Conservation (phyloP, 2,113 vertebrate genomes). For the Ia io region DNA sequence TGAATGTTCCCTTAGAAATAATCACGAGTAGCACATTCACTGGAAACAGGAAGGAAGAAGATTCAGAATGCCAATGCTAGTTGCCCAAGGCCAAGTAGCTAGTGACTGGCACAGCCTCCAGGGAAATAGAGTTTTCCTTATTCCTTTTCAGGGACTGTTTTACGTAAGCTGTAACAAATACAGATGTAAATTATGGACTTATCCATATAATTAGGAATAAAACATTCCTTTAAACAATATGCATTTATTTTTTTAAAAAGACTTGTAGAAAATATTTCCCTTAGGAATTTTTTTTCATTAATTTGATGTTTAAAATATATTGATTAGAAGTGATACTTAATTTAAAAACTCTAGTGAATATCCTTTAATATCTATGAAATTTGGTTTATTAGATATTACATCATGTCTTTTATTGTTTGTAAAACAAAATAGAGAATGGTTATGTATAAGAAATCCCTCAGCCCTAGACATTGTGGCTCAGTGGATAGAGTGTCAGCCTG, state of each 20-base stretch:
- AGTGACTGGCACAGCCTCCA: background rate
- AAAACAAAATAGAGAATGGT: background rate
- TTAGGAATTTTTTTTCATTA: background rate
- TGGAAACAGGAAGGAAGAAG: background rate
- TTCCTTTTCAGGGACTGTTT: background rate
- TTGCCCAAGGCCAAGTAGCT: background rate
- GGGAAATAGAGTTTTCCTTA: background rate
- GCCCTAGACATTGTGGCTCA: too few species aligned
- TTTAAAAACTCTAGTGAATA: background rate
- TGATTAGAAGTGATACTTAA: background rate
- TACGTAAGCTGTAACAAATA: background rate
- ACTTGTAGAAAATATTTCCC: background rate
- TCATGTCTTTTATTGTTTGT: background rate
- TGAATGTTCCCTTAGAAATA: slow-evolving; percentile 19
- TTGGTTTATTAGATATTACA: background rate
- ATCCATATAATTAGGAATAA: background rate
- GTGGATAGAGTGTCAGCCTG: too few species aligned
- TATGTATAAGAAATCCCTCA: background rate
- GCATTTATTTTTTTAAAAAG: background rate
- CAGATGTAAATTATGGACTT: background rate
- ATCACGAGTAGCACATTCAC: background rate
- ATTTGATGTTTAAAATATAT: background rate
- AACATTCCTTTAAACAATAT: background rate
- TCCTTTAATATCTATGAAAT: background rate
- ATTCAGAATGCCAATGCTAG: background rate